Evolutionary conservation across 2,888 invertebrate genomes (phyloP).

Genomic region (Tetragnatha montana): DNA sequence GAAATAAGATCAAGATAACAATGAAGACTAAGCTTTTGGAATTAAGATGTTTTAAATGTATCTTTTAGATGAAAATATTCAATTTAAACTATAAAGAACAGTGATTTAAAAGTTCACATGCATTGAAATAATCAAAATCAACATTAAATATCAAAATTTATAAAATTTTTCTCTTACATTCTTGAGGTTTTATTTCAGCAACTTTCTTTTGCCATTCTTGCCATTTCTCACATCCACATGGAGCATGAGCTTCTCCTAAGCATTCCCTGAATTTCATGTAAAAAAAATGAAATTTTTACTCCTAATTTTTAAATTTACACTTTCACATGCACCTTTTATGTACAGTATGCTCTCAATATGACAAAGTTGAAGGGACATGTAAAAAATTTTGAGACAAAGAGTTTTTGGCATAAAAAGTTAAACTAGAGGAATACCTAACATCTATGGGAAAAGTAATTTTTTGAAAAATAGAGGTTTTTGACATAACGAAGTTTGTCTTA

Average conservation of each 20-base stretch:
- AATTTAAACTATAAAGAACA: background rate
- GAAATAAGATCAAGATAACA: background rate
- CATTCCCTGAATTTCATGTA: conserved; percentile 77
- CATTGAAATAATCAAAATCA: background rate
- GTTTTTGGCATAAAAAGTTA: no score
- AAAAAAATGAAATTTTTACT: background rate
- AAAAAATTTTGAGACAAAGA: no score
- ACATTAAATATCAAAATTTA: background rate
- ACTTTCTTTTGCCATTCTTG: conserved; percentile 81
- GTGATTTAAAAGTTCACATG: background rate
- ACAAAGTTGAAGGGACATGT: no score
- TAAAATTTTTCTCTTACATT: conserved; percentile 75
- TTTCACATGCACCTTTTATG: no score
- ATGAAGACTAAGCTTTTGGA: background rate
- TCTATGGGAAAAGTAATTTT: no score
- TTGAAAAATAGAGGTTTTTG: no score
- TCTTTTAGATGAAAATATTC: background rate
- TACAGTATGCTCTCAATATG: no score
- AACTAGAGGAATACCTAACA: no score
- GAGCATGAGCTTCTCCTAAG: conserved; percentile 82
- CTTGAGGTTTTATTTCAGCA: conserved; percentile 82
- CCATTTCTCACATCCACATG: conserved; percentile 82
- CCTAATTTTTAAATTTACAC: background rate
- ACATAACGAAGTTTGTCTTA: no score
- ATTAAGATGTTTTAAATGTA: background rate